Evolutionary conservation across 2,888 invertebrate species (phyloP).

Genomic region (Lochmaea crataegi): DNA sequence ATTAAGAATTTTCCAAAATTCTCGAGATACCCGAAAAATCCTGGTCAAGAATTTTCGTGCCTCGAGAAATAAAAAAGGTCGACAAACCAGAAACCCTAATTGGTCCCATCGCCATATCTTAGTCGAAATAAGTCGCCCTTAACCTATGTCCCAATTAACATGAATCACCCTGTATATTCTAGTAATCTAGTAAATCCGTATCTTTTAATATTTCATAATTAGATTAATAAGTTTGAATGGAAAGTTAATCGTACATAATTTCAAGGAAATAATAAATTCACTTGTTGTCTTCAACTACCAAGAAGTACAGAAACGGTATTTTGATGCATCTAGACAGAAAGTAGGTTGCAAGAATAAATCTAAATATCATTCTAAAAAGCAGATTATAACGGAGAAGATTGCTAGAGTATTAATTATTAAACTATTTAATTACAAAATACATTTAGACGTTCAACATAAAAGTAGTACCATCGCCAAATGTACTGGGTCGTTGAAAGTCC

Average conservation of each 20-base stretch:
- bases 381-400: not conserved
- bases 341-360: not conserved
- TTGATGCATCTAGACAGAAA: not conserved
- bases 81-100: too few relatives aligned
- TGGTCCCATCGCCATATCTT: too few relatives aligned
- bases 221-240: not conserved
- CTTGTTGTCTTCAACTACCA: not conserved
- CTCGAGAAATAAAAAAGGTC: too few relatives aligned
- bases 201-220: too few relatives aligned
- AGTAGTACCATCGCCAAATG: not conserved
- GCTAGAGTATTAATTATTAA: not conserved
- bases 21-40: too few relatives aligned
- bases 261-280: not conserved
- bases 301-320: not conserved
- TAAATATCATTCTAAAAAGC: not conserved
- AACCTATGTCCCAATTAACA: too few relatives aligned
- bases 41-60: too few relatives aligned
- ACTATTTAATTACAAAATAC: not conserved
- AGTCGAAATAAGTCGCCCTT: too few relatives aligned
- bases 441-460: not conserved
- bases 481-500: too few relatives aligned
- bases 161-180: too few relatives aligned
- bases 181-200: too few relatives aligned
- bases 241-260: not conserved
- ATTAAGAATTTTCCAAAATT: too few relatives aligned